Base-by-base conservation (phyloP, 2,797 vertebrate genomes). In the Lutra lutra region DNA sequence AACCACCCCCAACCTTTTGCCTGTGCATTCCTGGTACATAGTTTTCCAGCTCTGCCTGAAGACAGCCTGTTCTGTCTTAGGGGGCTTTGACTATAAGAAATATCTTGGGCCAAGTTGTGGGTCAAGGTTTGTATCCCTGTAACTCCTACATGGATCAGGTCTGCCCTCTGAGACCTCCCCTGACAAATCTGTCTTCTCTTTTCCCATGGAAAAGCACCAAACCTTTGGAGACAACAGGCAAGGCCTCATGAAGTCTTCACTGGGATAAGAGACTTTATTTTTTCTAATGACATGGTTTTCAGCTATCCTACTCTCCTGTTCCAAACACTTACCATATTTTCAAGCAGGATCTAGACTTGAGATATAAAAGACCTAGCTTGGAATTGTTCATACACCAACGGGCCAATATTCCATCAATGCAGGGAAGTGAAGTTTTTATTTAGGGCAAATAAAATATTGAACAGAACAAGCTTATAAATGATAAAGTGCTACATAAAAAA, bases 401-500 rank as follows among this genome's bases (percentile, higher is more conserved):
- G 35, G 43, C 32, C 35, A 2, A 2, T 54, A 83, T 80, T 87
- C 25, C 35, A 95, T 85, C n/a, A 84, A 64, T 8, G 72, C 20
- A 80, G 12, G 20, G 15, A 92, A 79, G 0, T 88, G 32, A 86
- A 80, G 35, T 40, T 77, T 83, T 89, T 80, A 72, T 91, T 72
- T 62, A 56, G 68, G 43, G 27, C 80, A 91, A 96, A 70, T 88
- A 83, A 96, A 85, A 94, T 87, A 70, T 46, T 77, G 40, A 46
- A 73, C 40, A 58, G 14, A 70, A 43, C 90, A 88, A 94, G 72
- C 51, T 60, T 90, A 14, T 35, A 91, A 94, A 93, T 68, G n/a
- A 95, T 83, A 9, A 91, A 88, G 8, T 48, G 4, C 35, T 80
- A 0, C 29, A 64, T 75, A 20, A 96, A 97, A 62, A 70, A 60